phyloP scores from a whole-genome alignment of 2,797 vertebrate species.

The Molossus alvarezi region DNA sequence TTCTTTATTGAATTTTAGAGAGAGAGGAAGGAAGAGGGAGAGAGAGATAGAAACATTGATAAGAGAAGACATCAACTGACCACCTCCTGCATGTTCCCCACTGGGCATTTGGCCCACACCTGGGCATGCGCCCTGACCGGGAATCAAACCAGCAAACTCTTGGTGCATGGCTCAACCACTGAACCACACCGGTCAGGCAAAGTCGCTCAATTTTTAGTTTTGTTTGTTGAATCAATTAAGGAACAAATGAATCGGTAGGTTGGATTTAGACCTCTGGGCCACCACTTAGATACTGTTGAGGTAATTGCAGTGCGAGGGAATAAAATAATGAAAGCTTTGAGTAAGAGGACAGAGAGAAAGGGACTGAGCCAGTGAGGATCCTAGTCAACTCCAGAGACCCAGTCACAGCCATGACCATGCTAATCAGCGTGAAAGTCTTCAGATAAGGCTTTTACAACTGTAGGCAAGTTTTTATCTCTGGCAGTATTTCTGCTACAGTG shows the following conservation, averaged over 20 bases:
- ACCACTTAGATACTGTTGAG: neutral
- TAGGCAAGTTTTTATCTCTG: neutral
- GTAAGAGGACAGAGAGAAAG: neutral
- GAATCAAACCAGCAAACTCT: too few relatives aligned
- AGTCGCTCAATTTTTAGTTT: neutral
- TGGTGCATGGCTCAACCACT: too few relatives aligned
- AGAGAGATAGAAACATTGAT: too few relatives aligned
- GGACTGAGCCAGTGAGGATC: neutral
- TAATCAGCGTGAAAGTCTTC: neutral
- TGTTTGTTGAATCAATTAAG: neutral
- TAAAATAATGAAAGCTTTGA: neutral
- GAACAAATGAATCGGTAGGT: neutral
- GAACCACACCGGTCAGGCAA: neutral
- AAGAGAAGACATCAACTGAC: too few relatives aligned
- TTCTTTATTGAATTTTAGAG: neutral
- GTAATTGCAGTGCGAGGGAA: neutral
- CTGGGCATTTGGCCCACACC: too few relatives aligned
- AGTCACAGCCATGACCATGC: neutral
- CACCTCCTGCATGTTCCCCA: too few relatives aligned
- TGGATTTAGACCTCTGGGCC: neutral
- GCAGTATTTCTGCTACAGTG: neutral
- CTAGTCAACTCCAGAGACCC: neutral
- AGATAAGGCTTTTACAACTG: neutral
- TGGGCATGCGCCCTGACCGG: too few relatives aligned
- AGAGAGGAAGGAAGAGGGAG: too few relatives aligned